phyloP scores from a whole-genome alignment of 2,888 invertebrate species.

The Ecliptopera silaceata region DNA sequence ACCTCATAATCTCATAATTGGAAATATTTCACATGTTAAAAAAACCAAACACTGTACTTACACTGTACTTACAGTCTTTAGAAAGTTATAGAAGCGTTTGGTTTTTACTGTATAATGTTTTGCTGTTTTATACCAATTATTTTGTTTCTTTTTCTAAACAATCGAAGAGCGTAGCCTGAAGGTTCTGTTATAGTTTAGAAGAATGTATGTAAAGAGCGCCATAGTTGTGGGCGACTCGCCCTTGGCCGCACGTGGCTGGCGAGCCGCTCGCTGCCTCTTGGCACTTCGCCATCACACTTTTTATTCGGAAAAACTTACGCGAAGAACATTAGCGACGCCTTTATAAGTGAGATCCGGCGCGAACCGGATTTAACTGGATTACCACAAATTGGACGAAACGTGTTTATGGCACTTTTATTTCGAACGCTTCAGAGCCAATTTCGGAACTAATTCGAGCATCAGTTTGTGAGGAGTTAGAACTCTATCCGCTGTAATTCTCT shows the following conservation, averaged over 20 bases:
- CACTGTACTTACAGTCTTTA: too few species aligned
- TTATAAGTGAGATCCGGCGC: constrained; percentile 13
- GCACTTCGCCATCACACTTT: constrained; percentile 21
- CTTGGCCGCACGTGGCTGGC: not conserved
- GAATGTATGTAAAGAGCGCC: too few species aligned
- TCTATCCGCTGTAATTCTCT: not conserved
- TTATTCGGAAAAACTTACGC: constrained; percentile 23
- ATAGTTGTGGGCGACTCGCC: too few species aligned
- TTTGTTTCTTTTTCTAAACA: too few species aligned
- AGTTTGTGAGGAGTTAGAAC: constrained; percentile 8
- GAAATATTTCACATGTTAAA: too few species aligned
- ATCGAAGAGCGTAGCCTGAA: too few species aligned
- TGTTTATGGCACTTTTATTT: constrained; percentile 28
- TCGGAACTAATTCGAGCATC: constrained; percentile 8
- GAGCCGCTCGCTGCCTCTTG: not conserved
- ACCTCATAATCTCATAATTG: too few species aligned
- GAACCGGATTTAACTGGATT: constrained; percentile 24
- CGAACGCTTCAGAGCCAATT: constrained; percentile 21
- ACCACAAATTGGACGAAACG: constrained; percentile 28
- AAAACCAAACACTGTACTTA: too few species aligned
- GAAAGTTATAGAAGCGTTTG: too few species aligned
- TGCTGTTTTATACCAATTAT: too few species aligned
- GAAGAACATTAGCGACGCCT: constrained; percentile 24
- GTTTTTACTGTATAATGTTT: too few species aligned
- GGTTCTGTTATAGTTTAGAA: too few species aligned